Conservation (phyloP, 2,888 invertebrate genomes). For the Reticulitermes lucifugus region DNA sequence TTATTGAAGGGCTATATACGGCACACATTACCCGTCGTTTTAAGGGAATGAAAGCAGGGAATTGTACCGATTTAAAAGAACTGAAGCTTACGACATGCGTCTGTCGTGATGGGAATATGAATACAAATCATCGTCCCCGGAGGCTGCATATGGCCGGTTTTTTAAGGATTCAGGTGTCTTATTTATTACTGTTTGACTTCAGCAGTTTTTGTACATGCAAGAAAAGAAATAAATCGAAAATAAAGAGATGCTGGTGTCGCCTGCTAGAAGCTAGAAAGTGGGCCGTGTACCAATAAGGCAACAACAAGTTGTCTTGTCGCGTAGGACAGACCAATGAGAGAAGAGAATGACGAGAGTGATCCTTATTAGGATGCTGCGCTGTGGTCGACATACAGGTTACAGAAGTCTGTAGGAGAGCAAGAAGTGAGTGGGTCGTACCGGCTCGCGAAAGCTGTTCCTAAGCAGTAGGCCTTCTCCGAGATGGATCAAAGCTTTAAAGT, state of each 20-base stretch:
- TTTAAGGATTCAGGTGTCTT: background rate
- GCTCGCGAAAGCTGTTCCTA: slow-evolving; percentile 22
- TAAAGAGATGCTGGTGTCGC: background rate
- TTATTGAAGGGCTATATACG: too few species aligned
- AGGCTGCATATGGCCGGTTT: background rate
- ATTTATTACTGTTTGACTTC: background rate
- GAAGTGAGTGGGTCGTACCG: background rate
- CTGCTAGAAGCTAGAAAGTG: slow-evolving; percentile 19
- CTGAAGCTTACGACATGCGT: too few species aligned
- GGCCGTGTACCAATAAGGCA: slow-evolving; percentile 32
- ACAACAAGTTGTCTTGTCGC: slow-evolving; percentile 5
- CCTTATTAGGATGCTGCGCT: slow-evolving; percentile 39
- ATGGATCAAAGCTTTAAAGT: background rate
- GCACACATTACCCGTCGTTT: too few species aligned
- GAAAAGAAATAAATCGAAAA: background rate
- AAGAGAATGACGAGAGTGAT: slow-evolving; percentile 10
- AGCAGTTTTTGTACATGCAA: background rate
- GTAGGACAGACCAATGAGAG: slow-evolving; percentile 22
- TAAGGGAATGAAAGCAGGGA: too few species aligned
- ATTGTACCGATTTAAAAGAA: too few species aligned
- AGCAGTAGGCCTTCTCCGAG: background rate
- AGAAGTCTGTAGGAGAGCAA: slow-evolving; percentile 2
- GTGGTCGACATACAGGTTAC: background rate
- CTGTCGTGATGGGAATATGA: too few species aligned
- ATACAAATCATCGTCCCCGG: background rate